Evolutionary conservation across 2,888 invertebrate genomes (phyloP).

Genomic region (Melikaiella ostensackeni): DNA sequence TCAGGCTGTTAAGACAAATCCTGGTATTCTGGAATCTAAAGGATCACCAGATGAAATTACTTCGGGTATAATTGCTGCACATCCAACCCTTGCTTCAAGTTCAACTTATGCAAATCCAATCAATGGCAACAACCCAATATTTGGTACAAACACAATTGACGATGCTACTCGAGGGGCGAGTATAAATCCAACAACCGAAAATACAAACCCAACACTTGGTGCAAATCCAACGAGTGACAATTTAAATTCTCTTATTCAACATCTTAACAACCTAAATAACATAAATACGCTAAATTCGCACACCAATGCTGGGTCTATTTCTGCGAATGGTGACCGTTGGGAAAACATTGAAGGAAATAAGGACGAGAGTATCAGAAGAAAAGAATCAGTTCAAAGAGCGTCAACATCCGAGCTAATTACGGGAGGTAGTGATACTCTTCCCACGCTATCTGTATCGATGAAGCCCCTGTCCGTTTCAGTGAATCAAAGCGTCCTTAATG

Average conservation of each 20-base stretch:
- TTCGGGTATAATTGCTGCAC: not conserved
- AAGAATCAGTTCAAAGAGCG: not conserved
- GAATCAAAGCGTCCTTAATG: constrained; percentile 36
- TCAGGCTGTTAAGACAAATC: not conserved
- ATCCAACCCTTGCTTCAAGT: not conserved
- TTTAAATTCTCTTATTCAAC: not conserved
- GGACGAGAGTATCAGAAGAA: not conserved
- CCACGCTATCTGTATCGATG: not conserved
- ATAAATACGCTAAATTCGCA: not conserved
- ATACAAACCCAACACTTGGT: not conserved
- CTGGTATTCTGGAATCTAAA: not conserved
- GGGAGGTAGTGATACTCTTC: not conserved
- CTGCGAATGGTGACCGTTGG: not conserved
- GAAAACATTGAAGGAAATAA: not conserved
- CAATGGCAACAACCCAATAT: not conserved
- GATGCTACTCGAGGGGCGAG: not conserved
- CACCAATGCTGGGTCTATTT: not conserved
- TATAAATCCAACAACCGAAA: not conserved
- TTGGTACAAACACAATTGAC: not conserved
- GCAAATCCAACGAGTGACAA: not conserved
- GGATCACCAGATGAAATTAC: not conserved
- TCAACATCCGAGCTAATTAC: not conserved
- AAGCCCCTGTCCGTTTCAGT: constrained; percentile 12
- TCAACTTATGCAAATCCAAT: not conserved
- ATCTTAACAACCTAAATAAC: not conserved